Percentiles rank a stretch among this genome's conserved stretches.
phyloP scores from a whole-genome alignment of 1,140 invertebrate genomes.

The Cydia amplana region DNA sequence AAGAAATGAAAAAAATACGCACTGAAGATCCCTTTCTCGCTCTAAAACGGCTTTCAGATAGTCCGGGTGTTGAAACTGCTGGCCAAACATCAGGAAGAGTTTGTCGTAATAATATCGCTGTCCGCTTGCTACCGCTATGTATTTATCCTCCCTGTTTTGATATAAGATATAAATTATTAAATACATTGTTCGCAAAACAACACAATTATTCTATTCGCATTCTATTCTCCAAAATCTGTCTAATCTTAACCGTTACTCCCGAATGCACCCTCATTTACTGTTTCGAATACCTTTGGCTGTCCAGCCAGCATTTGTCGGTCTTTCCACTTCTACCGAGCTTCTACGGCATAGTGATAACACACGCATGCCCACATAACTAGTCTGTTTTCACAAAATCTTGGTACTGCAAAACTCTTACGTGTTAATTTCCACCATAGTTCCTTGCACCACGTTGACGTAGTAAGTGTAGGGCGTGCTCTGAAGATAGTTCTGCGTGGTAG shows the following conservation, averaged over 20 bases:
- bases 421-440: constrained; percentile 77
- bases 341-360: too few relatives aligned
- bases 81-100: constrained; percentile 81
- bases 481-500: constrained; percentile 73
- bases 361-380: too few relatives aligned
- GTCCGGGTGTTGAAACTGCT: constrained; percentile 81
- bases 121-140: constrained; percentile 74
- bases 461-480: constrained; percentile 75
- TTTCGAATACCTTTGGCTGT: too few relatives aligned
- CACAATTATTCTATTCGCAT: too few relatives aligned
- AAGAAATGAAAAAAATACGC: constrained; percentile 38
- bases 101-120: constrained; percentile 81
- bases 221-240: too few relatives aligned
- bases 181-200: too few relatives aligned
- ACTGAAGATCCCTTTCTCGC: constrained; percentile 53
- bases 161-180: background rate
- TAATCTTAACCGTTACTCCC: too few relatives aligned
- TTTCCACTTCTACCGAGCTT: too few relatives aligned
- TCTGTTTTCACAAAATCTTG: background rate
- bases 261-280: too few relatives aligned
- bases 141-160: constrained; percentile 76
- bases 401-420: constrained; percentile 61
- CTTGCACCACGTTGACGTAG: constrained; percentile 80
- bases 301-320: too few relatives aligned
- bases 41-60: constrained; percentile 56